Base-by-base conservation (phyloP, 2,113 vertebrate species). In the Corvus hawaiiensis region DNA sequence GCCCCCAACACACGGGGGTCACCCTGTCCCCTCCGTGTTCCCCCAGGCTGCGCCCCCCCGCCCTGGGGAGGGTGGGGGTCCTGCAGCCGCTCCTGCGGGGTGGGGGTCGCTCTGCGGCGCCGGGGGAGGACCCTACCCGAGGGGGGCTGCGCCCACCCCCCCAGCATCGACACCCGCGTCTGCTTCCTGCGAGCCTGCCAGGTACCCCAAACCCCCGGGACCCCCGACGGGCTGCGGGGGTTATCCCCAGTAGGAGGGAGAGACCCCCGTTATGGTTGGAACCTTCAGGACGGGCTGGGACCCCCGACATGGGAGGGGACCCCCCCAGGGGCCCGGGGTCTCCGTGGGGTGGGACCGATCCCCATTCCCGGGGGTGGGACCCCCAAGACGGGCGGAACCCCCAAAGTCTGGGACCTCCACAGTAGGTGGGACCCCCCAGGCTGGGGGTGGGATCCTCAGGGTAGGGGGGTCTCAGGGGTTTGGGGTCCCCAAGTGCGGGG, bases 131-230 rank as follows among this genome's bases (percentile, higher is more conserved):
- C 98, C 10, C 94, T 98, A 39, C 96, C 98, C 0, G 98, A 98
- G 11, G 98, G 98, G 13, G 87, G 91, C 73, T 99, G 99, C 59
- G 86, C 82, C 1, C 95, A 94, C 96, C n/a, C 97, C 93, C 61
- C 98, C 98, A 4, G 11, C 64, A 58, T 16, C 26, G 98, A 98
- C 88, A 99, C 98, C 88, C 98, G 98, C 41, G 93, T 98, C 66
- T 99, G 99, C 96, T 99, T 99, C 76, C 91, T 97, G 26, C 96
- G 78, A 56, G 98, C 99, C 30, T 99, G 99, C 98, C 98, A 97
- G 99, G 99, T 99, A 84, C 84, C 39, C 49, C 32, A 5, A 21
- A 13, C 1, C 37, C 27, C 43, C 12, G n/a, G 30, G 58, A 27
- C 15, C 52, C 23, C n/a, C 9, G 4, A 10, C 4, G 21, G 41